These are phyloP conservation scores for Furnarius figulus DNA, from an alignment of 2,113 vertebrate species.

Conservation along the genomic window DNA sequence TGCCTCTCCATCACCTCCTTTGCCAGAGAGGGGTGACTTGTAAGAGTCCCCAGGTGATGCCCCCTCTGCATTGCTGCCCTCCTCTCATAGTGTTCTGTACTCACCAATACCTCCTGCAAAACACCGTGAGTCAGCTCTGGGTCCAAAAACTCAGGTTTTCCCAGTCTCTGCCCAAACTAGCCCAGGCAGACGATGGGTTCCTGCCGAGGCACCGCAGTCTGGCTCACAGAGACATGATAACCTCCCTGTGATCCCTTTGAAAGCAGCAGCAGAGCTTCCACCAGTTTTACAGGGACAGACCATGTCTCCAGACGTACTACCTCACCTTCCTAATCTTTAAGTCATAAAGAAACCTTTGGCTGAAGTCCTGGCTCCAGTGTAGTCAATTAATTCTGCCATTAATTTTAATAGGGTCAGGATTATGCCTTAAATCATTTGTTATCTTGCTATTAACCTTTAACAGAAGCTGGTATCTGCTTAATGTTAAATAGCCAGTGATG, in stretches of 20 bases:
- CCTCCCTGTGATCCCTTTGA: accelerated
- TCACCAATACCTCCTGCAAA: not conserved
- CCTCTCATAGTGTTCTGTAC: not conserved
- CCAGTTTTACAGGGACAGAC: not conserved
- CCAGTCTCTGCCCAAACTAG: not conserved
- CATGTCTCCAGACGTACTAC: not conserved
- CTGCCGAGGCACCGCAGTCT: accelerated
- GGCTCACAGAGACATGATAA: accelerated
- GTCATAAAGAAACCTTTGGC: not conserved
- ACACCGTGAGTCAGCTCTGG: not conserved
- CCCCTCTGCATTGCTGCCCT: not conserved
- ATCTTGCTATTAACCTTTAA: not conserved
- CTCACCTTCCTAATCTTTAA: not conserved
- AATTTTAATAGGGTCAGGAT: not conserved
- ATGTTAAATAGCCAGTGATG: not conserved
- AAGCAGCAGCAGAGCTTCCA: not conserved
- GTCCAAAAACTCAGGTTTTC: not conserved
- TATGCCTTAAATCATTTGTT: not conserved
- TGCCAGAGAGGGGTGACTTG: not conserved
- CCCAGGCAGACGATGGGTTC: not conserved
- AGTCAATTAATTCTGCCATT: not conserved
- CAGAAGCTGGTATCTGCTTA: not conserved
- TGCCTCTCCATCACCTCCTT: not conserved
- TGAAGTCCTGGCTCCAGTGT: not conserved
- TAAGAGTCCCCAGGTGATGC: not conserved